Conservation (phyloP, 2,797 vertebrate species). For the Agapornis canus region DNA sequence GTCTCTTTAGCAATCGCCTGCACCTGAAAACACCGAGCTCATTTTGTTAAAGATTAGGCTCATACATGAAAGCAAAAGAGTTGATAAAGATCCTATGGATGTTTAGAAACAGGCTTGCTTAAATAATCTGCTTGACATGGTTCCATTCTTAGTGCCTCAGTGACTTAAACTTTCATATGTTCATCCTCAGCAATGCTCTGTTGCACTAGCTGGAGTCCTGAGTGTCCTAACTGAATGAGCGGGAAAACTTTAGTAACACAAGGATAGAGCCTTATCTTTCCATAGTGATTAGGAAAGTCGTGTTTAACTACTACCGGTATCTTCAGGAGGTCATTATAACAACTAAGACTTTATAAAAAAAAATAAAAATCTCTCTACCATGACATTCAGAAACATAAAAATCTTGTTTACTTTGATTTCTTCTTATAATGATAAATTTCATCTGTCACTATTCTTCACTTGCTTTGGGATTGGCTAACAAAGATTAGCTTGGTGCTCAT, state of each 20-base stretch:
- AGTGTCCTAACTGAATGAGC: neutral
- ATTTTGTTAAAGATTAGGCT: neutral
- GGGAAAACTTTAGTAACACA: neutral
- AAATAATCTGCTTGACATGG: neutral
- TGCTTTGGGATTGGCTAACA: neutral
- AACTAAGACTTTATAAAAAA: neutral
- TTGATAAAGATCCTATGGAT: neutral
- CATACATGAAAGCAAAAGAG: neutral
- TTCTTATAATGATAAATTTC: neutral
- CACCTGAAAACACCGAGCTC: neutral
- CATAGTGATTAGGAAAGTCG: neutral
- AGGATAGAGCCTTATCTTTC: neutral
- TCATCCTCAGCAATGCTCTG: neutral
- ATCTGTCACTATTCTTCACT: neutral
- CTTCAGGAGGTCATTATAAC: neutral
- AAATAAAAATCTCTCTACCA: neutral
- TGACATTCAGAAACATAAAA: neutral
- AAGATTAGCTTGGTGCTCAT: neutral
- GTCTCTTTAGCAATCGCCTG: neutral
- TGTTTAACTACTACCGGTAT: neutral
- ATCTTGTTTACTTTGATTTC: neutral
- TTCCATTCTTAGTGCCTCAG: neutral
- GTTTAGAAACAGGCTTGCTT: neutral
- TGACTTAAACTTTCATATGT: rapidly evolving
- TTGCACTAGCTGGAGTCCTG: neutral